These are phyloP conservation scores for Athalia circularis DNA, from an alignment of 2,888 invertebrate genomes.

Conservation along the genomic window DNA sequence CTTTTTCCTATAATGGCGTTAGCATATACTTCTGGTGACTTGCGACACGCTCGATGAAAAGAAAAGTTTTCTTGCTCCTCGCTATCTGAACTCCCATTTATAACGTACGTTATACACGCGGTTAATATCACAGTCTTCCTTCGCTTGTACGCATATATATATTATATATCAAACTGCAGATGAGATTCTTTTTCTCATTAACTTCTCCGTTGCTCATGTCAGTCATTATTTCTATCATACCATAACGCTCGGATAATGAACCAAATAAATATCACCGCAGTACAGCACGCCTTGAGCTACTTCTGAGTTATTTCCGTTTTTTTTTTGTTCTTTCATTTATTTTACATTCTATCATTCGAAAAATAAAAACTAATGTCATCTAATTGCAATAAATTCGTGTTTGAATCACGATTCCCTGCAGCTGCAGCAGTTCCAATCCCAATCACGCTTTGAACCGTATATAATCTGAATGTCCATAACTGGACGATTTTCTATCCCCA, in stretches of 20 bases:
- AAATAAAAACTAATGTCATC: no score
- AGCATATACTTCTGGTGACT: slow-evolving; percentile 1
- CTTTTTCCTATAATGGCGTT: neutral
- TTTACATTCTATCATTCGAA: no score
- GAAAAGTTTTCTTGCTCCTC: slow-evolving; percentile 7
- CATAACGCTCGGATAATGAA: neutral
- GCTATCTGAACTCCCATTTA: neutral
- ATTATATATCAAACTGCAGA: slow-evolving; percentile 1
- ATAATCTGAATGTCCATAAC: slow-evolving; percentile 10
- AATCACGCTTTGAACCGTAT: slow-evolving; percentile 7
- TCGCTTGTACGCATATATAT: neutral
- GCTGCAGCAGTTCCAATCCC: slow-evolving; percentile 11
- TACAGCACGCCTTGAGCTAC: slow-evolving; percentile 35
- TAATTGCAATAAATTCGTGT: neutral
- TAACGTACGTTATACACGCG: neutral
- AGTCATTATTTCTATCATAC: slow-evolving; percentile 21
- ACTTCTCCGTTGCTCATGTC: slow-evolving; percentile 17
- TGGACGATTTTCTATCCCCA: slow-evolving; percentile 6
- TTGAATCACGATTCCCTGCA: slow-evolving; percentile 16
- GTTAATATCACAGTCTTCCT: slow-evolving; percentile 1
- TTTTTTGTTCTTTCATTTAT: neutral
- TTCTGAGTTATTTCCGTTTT: slow-evolving; percentile 4
- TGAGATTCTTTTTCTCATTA: slow-evolving; percentile 30
- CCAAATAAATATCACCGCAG: slow-evolving; percentile 16
- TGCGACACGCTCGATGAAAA: slow-evolving; percentile 18